These are phyloP conservation scores for Paramormyrops hopkinsi DNA, from an alignment of 2,797 vertebrate genomes.

Conservation along the genomic window DNA sequence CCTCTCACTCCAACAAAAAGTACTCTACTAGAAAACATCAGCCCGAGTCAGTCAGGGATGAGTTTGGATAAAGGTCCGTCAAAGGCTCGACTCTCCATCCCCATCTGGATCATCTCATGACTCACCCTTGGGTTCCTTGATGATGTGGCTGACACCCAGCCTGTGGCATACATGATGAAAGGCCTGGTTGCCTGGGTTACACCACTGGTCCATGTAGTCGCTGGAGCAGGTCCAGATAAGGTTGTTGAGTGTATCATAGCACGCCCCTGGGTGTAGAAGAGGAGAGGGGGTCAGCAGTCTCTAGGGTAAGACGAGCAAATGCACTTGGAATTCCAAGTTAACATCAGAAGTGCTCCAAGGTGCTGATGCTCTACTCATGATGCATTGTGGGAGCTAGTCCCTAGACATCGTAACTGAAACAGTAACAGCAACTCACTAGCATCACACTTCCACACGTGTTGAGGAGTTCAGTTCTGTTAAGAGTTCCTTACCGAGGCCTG, in stretches of 20 bases:
- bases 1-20: neutral
- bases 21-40: neutral
- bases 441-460: neutral
- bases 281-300: neutral
- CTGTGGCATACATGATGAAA: conserved; percentile 97
- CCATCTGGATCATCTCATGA: neutral
- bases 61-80: neutral
- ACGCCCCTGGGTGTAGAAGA: conserved; percentile 67
- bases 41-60: neutral
- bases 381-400: neutral
- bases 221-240: conserved; percentile 98
- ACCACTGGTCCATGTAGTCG: conserved; percentile 98
- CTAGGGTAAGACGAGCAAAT: neutral
- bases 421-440: neutral
- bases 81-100: neutral
- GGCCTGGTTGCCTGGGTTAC: conserved; percentile 95
- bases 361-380: neutral
- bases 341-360: neutral
- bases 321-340: neutral
- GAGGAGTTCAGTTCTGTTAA: neutral
- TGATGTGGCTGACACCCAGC: conserved; percentile 87
- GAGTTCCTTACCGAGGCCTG: conserved; percentile 68
- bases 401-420: neutral
- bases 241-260: conserved; percentile 94
- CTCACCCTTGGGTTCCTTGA: conserved; percentile 88